A percentile compares a stretch with the other conserved stretches of the same genome.
Evolutionary conservation across 2,113 vertebrate genomes (phyloP).

Genomic region (Trematomus loennbergii): DNA sequence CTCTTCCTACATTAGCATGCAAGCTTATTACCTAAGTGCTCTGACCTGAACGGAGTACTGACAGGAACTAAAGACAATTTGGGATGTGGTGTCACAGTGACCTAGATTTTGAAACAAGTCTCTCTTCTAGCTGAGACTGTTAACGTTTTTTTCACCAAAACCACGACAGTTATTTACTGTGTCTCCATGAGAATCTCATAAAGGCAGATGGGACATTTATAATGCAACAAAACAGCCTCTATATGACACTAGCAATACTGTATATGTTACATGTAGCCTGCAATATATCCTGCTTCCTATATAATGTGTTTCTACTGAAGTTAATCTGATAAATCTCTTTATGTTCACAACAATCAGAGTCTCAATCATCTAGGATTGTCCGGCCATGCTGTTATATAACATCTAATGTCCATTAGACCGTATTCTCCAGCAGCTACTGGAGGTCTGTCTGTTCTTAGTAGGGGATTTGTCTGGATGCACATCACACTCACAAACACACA

Average conservation of each 20-base stretch:
- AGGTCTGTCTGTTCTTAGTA: constrained; percentile 24
- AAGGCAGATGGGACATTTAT: constrained; percentile 4
- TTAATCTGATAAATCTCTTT: constrained; percentile 18
- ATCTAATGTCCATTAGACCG: constrained; percentile 35
- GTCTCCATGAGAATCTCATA: not conserved
- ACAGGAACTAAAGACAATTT: not conserved
- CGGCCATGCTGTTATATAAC: constrained; percentile 41
- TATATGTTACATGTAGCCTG: not conserved
- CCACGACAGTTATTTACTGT: not conserved
- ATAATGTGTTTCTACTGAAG: not conserved
- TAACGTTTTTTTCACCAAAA: not conserved
- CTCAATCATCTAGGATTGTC: constrained; percentile 7
- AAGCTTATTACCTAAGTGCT: not conserved
- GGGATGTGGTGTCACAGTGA: constrained; percentile 29
- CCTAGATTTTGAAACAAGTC: constrained; percentile 14
- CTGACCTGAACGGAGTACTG: not conserved
- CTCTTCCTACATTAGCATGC: constrained; percentile 5
- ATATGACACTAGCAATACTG: not conserved
- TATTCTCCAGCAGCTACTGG: constrained; percentile 9
- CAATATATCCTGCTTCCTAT: not conserved
- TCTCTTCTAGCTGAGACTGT: not conserved
- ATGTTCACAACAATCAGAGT: not conserved
- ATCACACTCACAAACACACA: constrained; percentile 31
- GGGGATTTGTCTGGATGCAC: constrained; percentile 52
- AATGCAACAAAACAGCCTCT: constrained; percentile 14